Conservation (phyloP, 1,140 invertebrate genomes). For the Apolygus lucorum region DNA sequence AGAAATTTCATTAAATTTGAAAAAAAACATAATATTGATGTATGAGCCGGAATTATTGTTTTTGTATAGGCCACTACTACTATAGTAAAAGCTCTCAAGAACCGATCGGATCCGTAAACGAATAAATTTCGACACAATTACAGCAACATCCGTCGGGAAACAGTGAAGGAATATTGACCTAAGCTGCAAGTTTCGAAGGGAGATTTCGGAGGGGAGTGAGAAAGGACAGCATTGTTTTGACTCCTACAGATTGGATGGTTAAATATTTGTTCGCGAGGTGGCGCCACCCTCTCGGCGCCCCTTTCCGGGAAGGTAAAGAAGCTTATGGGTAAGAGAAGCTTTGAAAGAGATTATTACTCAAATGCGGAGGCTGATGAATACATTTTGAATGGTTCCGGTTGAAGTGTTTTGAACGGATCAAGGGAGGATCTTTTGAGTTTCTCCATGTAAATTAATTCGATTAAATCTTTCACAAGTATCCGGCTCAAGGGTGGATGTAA, state of each 20-base stretch:
- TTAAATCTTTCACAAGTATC: neutral
- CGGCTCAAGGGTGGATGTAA: no score
- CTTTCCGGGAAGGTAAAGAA: neutral
- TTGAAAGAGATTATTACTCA: neutral
- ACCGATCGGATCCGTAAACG: no score
- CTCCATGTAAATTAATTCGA: neutral
- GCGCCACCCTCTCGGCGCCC: neutral
- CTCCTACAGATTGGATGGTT: slow-evolving; percentile 2
- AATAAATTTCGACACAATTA: no score
- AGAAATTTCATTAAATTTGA: no score
- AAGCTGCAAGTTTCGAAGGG: no score
- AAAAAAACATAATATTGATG: no score
- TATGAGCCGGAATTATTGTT: no score
- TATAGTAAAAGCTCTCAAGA: no score
- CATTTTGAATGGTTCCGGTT: slow-evolving; percentile 15
- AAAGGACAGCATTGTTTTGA: slow-evolving; percentile 9
- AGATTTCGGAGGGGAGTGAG: neutral
- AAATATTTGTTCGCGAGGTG: slow-evolving; percentile 7
- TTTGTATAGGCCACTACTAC: no score
- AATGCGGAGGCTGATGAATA: slow-evolving; percentile 13
- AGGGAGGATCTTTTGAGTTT: neutral
- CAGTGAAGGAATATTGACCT: no score
- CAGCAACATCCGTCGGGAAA: neutral
- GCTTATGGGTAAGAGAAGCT: neutral
- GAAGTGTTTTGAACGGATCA: neutral